Evolutionary conservation across 1,140 invertebrate genomes (phyloP), one percentile per base, ranked within the genome.

Genomic region (Trichogramma pretiosum): DNA sequence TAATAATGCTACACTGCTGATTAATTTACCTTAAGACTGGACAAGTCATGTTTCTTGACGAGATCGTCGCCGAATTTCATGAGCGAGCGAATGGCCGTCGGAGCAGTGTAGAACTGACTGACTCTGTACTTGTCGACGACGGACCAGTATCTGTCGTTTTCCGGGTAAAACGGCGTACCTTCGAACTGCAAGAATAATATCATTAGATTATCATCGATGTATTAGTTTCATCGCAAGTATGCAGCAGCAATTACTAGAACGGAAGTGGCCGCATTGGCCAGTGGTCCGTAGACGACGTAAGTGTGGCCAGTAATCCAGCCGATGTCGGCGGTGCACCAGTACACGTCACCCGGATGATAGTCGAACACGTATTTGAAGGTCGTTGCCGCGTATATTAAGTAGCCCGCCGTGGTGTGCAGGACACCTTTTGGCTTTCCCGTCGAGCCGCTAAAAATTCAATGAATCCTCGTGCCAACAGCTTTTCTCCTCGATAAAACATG

Each of bases 301-400:
- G 89, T 92, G 67, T 98, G 94, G 11, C 93, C 93, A 37, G 93
- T 98, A 60, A 98, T 97, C 94, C 94, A 98, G 39, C 94, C 94
- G 45, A 98, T 84, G 65, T 99, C 95, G n/a, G 95, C 95, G n/a
- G 94, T 98, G 61, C 95, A 98, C 87, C 91, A 98, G 70, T 89
- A 98, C 38, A 97, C 76, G 65, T 98, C 95, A 28, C 79, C 79
- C 1, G 84, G 82, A 55, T 89, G 84, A 66, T 94, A 93, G 67
- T 98, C 93, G 66, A 98, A 99, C 3, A 92, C 89, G 61, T 93
- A 93, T 69, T 91, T 91, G 62, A 93, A 93, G 0, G 90, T 93
- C 1, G 87, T 86, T 0, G 87, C 82, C 4, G 87, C 84, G 62
- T 96, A 97, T 10, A 95, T 59, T 69, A 98, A 79, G 67, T 97